Evolutionary conservation across 92 coral and sea anemone genomes (phyloP).

Genomic region (Palythoa heliodiscus): DNA sequence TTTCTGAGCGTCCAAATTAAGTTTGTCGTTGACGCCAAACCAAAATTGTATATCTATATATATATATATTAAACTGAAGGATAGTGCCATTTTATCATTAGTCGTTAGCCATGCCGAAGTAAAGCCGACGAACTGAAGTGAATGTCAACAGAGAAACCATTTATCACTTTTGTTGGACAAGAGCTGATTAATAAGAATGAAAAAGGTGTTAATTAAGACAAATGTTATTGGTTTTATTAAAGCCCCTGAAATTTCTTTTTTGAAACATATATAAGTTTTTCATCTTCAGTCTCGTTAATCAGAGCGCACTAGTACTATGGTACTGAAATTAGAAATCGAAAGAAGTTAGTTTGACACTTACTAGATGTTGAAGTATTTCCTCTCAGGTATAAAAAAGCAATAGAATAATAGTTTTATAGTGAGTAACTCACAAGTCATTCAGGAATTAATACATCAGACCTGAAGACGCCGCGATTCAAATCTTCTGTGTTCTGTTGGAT

Average conservation of each 20-base stretch:
- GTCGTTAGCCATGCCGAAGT: background rate
- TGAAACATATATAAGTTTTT: background rate
- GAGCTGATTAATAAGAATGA: slow-evolving; percentile 29
- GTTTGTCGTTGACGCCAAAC: too few relatives aligned
- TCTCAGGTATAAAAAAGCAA: background rate
- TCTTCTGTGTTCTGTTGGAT: slow-evolving; percentile 12
- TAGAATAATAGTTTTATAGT: background rate
- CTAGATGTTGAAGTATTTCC: background rate
- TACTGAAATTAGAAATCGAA: background rate
- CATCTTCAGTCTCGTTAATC: background rate
- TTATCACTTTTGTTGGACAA: slow-evolving; percentile 38
- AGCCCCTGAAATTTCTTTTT: background rate
- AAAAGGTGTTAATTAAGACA: slow-evolving; percentile 41
- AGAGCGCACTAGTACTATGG: background rate
- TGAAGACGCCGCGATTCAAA: slow-evolving; percentile 17
- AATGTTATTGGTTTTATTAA: background rate
- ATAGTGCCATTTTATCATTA: background rate
- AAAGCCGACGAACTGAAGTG: background rate
- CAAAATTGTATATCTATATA: too few relatives aligned
- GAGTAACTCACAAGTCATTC: slow-evolving; percentile 3
- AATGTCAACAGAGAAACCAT: slow-evolving; percentile 27
- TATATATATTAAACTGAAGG: too few relatives aligned
- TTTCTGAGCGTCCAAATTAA: background rate
- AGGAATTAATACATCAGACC: slow-evolving; percentile 38
- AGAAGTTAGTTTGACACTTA: background rate